phyloP scores from a whole-genome alignment of 2,888 invertebrate genomes.

The Bellardia pandia region DNA sequence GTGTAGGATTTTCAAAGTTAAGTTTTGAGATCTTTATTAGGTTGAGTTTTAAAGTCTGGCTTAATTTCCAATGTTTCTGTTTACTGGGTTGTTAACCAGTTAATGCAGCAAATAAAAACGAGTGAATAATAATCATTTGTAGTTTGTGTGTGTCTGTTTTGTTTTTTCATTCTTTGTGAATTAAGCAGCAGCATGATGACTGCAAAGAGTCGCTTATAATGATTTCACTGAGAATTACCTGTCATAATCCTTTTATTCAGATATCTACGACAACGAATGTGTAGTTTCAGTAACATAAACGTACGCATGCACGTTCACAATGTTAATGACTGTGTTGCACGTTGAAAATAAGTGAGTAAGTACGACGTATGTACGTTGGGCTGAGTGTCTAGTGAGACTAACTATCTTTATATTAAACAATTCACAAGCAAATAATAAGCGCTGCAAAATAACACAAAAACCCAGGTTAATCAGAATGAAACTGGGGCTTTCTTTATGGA shows the following conservation, averaged over 20 bases:
- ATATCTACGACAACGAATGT: background rate
- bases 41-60: no score
- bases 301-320: slow-evolving; percentile 34
- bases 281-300: slow-evolving; percentile 20
- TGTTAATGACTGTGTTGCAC: slow-evolving; percentile 24
- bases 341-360: background rate
- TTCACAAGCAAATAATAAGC: background rate
- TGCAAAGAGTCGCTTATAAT: slow-evolving; percentile 9
- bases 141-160: background rate
- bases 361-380: no score
- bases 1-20: no score
- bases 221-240: slow-evolving; percentile 47
- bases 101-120: background rate
- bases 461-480: slow-evolving; percentile 10
- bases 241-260: slow-evolving; percentile 48
- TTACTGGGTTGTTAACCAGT: background rate
- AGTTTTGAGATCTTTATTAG: no score
- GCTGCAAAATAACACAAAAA: slow-evolving; percentile 5
- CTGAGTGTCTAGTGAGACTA: background rate
- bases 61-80: background rate
- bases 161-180: background rate
- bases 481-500: background rate
- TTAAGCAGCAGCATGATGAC: slow-evolving; percentile 16
- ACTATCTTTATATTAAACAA: background rate
- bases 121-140: slow-evolving; percentile 23